Conservation (phyloP, 1,140 invertebrate genomes). For the Diorhabda sublineata region DNA sequence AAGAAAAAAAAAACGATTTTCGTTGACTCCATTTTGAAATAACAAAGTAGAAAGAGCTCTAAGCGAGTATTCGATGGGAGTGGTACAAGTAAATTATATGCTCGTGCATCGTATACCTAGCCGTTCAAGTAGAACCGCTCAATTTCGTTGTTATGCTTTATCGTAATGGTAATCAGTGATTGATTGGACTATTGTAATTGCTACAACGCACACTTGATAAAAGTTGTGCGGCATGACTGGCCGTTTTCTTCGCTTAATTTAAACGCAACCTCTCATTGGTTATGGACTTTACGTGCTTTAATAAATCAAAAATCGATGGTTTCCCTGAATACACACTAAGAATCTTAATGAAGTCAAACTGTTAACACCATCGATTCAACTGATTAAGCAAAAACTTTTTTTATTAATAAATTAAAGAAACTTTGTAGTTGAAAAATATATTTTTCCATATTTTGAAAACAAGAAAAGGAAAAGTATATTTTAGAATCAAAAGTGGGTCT, state of each 20-base stretch:
- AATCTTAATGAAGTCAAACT: too few species aligned
- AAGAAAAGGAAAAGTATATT: too few species aligned
- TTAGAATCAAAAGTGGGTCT: too few species aligned
- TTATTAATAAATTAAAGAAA: too few species aligned
- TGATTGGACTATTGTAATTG: constrained; percentile 27
- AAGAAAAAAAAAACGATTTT: constrained; percentile 10
- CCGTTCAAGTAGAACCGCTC: constrained; percentile 21
- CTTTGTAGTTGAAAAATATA: too few species aligned
- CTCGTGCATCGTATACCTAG: constrained; percentile 24
- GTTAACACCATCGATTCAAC: too few species aligned
- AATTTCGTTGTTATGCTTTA: constrained; percentile 7
- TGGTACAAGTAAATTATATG: constrained; percentile 35
- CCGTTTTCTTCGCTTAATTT: constrained; percentile 38
- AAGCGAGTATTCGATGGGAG: constrained; percentile 26
- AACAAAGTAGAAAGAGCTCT: constrained; percentile 1
- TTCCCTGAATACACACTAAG: too few species aligned
- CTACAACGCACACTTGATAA: constrained; percentile 29
- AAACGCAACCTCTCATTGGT: constrained; percentile 30
- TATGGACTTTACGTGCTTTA: constrained; percentile 15
- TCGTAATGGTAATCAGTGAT: constrained; percentile 16
- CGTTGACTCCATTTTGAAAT: constrained; percentile 18
- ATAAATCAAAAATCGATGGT: neutral
- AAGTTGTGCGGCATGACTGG: constrained; percentile 34
- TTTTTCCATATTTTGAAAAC: too few species aligned
- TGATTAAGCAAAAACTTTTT: too few species aligned